Base-by-base conservation (phyloP, 1,140 invertebrate genomes). In the Lordiphosa clarofinis region DNA sequence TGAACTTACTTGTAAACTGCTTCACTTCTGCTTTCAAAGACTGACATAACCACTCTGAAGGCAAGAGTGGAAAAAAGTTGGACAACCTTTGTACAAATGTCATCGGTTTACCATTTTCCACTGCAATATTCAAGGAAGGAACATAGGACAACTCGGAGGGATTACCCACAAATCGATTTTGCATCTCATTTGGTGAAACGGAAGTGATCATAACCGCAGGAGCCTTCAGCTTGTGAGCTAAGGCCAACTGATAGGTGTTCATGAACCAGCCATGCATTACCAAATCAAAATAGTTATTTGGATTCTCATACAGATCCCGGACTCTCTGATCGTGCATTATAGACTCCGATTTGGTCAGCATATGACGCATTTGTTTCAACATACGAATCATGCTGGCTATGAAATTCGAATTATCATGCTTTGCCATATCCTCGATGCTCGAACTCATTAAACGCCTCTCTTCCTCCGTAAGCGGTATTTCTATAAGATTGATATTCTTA, bases 161-260 rank as follows among this genome's bases (percentile, higher is more conserved):
- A 42, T 81, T 86, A 0, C 86, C 87, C 2, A 86, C 4, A 0
- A 78, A n/a, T 10, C 7, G 0, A 12, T 73, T 52, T 4, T 73
- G 40, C 0, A 73, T 12, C 4, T 56, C 40, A n/a, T 48, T 62
- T 3, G 70, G 64, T 2, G 56, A 49, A 21, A 67, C 59, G 1
- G 67, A 56, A 4, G 57, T 47, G 11, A 54, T 61, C 3, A 84
- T n/a, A 3, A 81, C 52, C 0, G 62, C 35, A 0, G 87, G 87
- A 1, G 61, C 70, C 4, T 81, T 87, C 9, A 88, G 47, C 15
- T 86, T 87, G 4, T 79, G 62, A 1, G 68, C 74, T 13, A 88
- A 7, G 2, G 72, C 70, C 12, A 88, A 8, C 35, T 86, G 63
- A 42, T 65, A 86, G 8, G 56, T 43, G 39, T 88, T 88, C 8